Base-by-base conservation (phyloP, 1,140 invertebrate genomes). In the Panulirus ornatus region DNA sequence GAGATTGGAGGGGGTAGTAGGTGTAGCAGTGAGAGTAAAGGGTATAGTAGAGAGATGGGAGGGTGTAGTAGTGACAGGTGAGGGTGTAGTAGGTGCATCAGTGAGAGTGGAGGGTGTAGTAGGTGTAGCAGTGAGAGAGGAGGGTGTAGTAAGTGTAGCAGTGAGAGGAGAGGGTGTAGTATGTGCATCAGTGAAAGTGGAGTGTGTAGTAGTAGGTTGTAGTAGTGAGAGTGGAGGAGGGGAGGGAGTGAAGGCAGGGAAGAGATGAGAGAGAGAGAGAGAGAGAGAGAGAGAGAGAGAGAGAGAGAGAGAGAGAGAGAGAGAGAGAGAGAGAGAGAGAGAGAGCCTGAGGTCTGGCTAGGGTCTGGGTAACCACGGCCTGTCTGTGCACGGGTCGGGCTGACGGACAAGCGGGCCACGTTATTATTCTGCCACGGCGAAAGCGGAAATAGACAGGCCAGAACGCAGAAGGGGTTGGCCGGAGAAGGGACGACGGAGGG, bases 371-470 rank as follows among this genome's bases (percentile, higher is more conserved):
- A 76, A 76, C 73, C 38, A 76, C 73, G 38, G 73, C 2, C 73
- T 76, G 73, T 76, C 73, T 9, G 40, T 42, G 73, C 73, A 8
- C 22, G 44, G 44, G 73, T 38, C 73, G 19, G 8, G 14, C 42
- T 76, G 73, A 76, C 73, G 22, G 73, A 76, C 73, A 76, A 76
- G 73, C 73, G 22, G 44, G 40, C 73, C 14, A 76, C 73, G 73
- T 38, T 40, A 76, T 76, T 44, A 76, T 76, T 40, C 27, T 76
- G 73, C 73, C 73, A 76, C 73, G 22, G 27, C 27, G 44, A 38
- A 76, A 42, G n/a, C 73, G 73, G 73, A 76, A 76, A 76, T 76
- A n/a, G 38, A 76, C 73, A 38, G 40, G 34, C 38, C 19, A 3
- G 42, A 42, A 27, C 36, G 34, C 14, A 42, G 73, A 42, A 42